Evolutionary conservation across 2,113 vertebrate species (phyloP), one percentile per base, ranked within the genome.

Genomic region (Eptatretus burgeri): DNA sequence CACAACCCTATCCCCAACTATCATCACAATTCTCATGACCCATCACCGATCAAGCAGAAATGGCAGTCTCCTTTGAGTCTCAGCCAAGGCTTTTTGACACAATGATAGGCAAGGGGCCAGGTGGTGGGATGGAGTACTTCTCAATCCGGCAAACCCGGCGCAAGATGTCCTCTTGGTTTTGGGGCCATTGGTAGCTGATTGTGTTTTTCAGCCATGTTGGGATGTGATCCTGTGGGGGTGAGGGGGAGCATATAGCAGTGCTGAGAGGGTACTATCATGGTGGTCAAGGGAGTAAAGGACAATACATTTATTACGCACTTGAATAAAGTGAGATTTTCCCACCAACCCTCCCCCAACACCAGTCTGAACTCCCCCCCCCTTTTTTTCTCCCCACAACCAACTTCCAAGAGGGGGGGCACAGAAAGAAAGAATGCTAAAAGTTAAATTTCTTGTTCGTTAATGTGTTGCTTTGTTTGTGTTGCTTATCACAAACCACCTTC

Each of bases 151-250:
- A 80, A 51, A 81, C 71, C 11, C 79, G 72, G 18, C 77, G 74
- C 53, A 81, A 68, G 12, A 81, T 75, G 70, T 81, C 79, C 13
- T 79, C 77, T 1, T 72, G 70, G 68, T 79, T 76, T 2, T 71
- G 69, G 7, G 79, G 79, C 79, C 79, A 81, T 9, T 67, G 66
- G 68, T 77, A 80, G 14, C 80, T 70, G 2, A 78, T 76, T 1
- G 79, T 81, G 75, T 80, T 80, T 41, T 77, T 77, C 20, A 81
- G 77, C 79, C 79, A 81, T 66, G 69, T 73, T 1, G 78, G 79
- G 13, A 80, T 74, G 41, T 80, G 79, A 64, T 72, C 72, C 79
- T 81, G 69, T 56, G 27, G 14, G 1, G 62, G 14, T 66, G 66
- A 63, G 63, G 20, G 66, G 50, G 51, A 20, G 64, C 50, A 63